Conservation (phyloP, 2,113 vertebrate species). For the Caranx melampygus region DNA sequence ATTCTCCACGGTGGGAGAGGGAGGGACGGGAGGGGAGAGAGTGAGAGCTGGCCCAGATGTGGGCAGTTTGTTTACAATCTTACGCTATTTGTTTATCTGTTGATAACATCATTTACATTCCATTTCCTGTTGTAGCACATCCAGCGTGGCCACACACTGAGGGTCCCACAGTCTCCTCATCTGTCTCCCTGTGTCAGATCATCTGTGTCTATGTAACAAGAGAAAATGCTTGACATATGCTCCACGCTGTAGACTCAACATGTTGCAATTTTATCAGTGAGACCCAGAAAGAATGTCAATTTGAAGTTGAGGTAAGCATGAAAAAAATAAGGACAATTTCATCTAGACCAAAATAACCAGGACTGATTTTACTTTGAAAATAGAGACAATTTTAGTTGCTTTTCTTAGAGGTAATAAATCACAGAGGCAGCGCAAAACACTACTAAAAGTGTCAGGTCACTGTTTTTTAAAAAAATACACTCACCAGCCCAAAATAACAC, state of each 20-base stretch:
- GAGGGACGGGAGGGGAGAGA: neutral
- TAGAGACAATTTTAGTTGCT: neutral
- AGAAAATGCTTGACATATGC: neutral
- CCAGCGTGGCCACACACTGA: conserved; percentile 53
- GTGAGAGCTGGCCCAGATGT: conserved; percentile 28
- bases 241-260: conserved; percentile 27
- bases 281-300: conserved; percentile 3
- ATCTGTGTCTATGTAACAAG: neutral
- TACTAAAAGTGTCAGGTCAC: neutral
- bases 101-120: conserved; percentile 46
- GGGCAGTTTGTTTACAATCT: conserved; percentile 44
- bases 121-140: conserved; percentile 53
- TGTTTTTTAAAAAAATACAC: neutral
- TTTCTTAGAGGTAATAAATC: neutral
- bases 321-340: neutral
- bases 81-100: conserved; percentile 51
- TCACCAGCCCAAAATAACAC: neutral
- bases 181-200: neutral
- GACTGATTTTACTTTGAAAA: neutral
- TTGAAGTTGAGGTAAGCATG: neutral
- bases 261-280: neutral
- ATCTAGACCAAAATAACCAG: neutral
- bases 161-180: neutral
- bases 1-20: conserved; percentile 6
- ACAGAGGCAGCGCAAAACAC: neutral